Conservation (phyloP, 1,140 invertebrate species). For the Hylaeus anthracinus region DNA sequence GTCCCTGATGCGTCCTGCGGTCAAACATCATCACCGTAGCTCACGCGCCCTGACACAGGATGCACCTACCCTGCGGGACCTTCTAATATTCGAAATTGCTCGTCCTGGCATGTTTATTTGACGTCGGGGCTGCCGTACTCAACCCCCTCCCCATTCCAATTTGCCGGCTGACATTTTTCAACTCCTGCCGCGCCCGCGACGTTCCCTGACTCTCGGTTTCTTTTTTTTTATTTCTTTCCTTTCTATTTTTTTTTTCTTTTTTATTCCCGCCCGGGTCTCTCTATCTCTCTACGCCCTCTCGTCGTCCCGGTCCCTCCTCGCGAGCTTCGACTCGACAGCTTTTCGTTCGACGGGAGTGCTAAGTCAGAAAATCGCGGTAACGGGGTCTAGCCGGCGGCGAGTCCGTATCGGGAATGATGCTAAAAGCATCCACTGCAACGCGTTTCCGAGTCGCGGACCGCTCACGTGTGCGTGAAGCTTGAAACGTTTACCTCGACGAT, state of each 20-base stretch:
- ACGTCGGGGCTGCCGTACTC: conserved; percentile 72
- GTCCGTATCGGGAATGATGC: background rate
- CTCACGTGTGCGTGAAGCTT: conserved; percentile 14
- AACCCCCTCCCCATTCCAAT: conserved; percentile 67
- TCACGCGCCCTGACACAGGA: conserved; percentile 72
- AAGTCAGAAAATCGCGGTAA: conserved; percentile 47
- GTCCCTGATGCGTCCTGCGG: conserved; percentile 72
- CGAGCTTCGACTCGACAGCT: conserved; percentile 26
- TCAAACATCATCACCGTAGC: conserved; percentile 78
- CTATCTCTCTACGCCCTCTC: background rate
- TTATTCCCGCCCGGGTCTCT: background rate
- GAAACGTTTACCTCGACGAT: conserved; percentile 9
- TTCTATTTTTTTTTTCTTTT: background rate
- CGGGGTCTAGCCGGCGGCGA: conserved; percentile 12
- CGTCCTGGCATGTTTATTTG: conserved; percentile 77
- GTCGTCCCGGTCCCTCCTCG: background rate
- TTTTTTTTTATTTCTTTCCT: background rate
- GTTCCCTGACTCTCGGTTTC: background rate
- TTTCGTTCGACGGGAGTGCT: conserved; percentile 27
- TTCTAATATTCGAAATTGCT: conserved; percentile 77
- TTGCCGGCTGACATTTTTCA: conserved; percentile 76
- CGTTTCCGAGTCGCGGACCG: background rate
- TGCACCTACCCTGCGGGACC: conserved; percentile 71
- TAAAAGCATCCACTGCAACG: conserved; percentile 12
- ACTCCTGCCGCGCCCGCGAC: conserved; percentile 49